phyloP scores from a whole-genome alignment of 2,113 vertebrate genomes.

The Fulmarus glacialis region DNA sequence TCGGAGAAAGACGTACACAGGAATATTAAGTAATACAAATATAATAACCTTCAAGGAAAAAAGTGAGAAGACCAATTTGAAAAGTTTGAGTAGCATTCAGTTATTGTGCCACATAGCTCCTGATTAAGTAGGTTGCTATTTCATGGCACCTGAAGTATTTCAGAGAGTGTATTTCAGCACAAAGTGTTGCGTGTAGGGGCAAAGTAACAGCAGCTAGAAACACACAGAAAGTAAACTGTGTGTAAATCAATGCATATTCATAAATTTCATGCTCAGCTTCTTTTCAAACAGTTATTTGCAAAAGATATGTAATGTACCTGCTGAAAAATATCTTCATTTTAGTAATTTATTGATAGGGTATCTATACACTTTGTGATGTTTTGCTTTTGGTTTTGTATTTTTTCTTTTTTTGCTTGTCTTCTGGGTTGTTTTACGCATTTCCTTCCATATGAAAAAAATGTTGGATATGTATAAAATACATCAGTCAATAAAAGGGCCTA shows the following conservation, averaged over 20 bases:
- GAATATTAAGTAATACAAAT: background rate
- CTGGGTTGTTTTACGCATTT: background rate
- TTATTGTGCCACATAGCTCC: background rate
- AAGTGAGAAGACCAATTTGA: background rate
- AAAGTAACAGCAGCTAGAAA: background rate
- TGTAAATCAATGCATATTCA: background rate
- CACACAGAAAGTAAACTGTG: background rate
- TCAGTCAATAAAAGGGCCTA: background rate
- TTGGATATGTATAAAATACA: background rate
- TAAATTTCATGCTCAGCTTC: background rate
- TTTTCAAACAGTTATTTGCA: background rate
- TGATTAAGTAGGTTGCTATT: background rate
- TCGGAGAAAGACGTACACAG: background rate
- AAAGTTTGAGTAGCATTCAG: background rate
- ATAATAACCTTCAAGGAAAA: background rate
- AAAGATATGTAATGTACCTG: background rate
- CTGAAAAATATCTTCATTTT: background rate
- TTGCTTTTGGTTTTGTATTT: background rate
- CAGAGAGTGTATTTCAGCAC: background rate
- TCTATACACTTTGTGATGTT: background rate
- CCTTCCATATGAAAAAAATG: background rate
- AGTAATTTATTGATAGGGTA: background rate
- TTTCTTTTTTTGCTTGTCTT: background rate
- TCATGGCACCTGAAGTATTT: background rate
- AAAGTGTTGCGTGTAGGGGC: background rate